A percentile compares a stretch with the other conserved stretches of the same genome.
Conservation (phyloP, 2,113 vertebrate genomes). For the Gymnorhina tibicen region DNA sequence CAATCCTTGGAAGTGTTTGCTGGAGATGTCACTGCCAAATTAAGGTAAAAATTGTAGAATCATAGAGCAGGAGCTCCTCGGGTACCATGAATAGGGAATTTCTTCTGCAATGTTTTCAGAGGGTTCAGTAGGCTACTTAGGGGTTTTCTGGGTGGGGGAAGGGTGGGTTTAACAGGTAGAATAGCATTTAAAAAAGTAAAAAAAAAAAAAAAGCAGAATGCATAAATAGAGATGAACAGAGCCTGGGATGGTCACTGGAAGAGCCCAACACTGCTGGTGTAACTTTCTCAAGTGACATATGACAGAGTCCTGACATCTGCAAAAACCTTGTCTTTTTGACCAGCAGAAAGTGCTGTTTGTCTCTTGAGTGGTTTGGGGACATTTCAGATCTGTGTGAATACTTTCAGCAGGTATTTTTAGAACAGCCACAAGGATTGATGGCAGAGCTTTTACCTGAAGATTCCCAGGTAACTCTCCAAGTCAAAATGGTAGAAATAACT, state of each 20-base stretch:
- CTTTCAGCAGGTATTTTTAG: not conserved
- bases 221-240: not conserved
- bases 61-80: not conserved
- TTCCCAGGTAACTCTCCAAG: not conserved
- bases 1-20: not conserved
- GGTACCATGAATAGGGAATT: not conserved
- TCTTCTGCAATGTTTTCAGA: not conserved
- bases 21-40: not conserved
- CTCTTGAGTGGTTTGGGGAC: not conserved
- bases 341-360: not conserved
- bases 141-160: not conserved
- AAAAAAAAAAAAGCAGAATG: not conserved
- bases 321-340: not conserved
- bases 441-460: not conserved
- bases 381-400: not conserved
- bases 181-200: accelerated
- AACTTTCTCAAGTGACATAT: not conserved
- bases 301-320: not conserved
- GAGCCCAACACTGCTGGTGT: not conserved
- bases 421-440: not conserved
- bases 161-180: not conserved
- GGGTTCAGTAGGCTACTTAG: not conserved
- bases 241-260: not conserved
- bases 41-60: not conserved
- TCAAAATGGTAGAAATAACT: not conserved